A percentile compares a stretch with the other conserved stretches of the same genome.
phyloP scores from a whole-genome alignment of 2,113 vertebrate genomes.

The Pollachius pollachius region DNA sequence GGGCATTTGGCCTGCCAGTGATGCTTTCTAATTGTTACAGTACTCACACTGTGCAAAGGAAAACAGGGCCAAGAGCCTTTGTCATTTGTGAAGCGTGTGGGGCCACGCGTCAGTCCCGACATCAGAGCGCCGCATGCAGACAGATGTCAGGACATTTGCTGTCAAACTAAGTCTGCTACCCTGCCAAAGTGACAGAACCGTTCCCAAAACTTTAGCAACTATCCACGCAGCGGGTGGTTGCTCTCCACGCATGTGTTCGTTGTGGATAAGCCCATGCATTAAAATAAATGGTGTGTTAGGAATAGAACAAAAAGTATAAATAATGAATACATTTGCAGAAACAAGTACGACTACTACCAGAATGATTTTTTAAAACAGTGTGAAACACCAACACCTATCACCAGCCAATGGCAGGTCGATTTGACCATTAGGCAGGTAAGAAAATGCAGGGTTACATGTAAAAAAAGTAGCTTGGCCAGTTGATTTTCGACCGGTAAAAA shows the following conservation, averaged over 20 bases:
- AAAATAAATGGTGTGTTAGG: too few species aligned
- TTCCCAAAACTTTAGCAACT: conserved; percentile 60
- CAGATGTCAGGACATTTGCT: conserved; percentile 79
- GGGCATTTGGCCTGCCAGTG: conserved; percentile 71
- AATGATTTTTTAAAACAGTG: neutral
- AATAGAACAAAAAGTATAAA: too few species aligned
- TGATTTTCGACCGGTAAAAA: too few species aligned
- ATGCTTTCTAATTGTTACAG: conserved; percentile 75
- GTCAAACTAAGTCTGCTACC: conserved; percentile 68
- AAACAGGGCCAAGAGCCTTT: conserved; percentile 74
- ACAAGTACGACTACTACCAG: neutral
- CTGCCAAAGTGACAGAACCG: conserved; percentile 66
- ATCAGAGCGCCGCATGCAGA: conserved; percentile 63
- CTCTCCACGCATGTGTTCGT: too few species aligned
- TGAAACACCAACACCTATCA: too few species aligned
- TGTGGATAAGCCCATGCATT: too few species aligned
- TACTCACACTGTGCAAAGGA: conserved; percentile 66
- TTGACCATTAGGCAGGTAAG: too few species aligned
- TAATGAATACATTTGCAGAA: too few species aligned
- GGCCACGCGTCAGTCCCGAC: conserved; percentile 63
- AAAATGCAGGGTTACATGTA: too few species aligned
- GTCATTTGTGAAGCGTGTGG: conserved; percentile 71
- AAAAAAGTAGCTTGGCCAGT: too few species aligned
- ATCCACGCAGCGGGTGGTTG: conserved; percentile 28
- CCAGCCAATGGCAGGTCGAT: too few species aligned